Evolutionary conservation across 2,797 vertebrate genomes (phyloP).

Genomic region (Lepus townsendii): DNA sequence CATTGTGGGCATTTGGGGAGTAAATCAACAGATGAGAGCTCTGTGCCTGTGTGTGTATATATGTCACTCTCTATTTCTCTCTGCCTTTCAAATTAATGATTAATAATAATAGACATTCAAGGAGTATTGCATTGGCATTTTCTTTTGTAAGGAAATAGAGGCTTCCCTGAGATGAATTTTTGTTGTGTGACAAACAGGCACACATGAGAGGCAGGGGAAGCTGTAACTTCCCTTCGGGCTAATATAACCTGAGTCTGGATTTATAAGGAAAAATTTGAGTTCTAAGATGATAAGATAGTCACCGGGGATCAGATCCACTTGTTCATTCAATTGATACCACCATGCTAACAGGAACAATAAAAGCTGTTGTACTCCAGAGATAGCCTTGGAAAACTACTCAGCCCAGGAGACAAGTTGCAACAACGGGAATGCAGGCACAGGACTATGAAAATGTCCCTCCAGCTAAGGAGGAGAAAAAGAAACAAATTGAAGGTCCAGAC

Average conservation of each 20-base stretch:
- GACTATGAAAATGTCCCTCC: conserved; percentile 15
- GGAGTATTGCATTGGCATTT: conserved; percentile 12
- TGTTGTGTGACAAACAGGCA: conserved; percentile 35
- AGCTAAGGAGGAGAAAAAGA: conserved; percentile 26
- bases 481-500: neutral
- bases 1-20: too few species aligned
- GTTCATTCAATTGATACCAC: neutral
- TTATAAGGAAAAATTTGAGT: conserved; percentile 24
- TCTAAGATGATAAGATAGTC: neutral
- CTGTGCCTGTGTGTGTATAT: too few species aligned
- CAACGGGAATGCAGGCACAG: neutral
- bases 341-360: neutral
- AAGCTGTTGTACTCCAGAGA: neutral
- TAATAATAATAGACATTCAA: too few species aligned
- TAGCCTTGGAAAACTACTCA: conserved; percentile 1
- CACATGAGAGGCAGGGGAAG: neutral
- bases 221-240: conserved; percentile 1
- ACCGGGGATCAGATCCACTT: neutral
- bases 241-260: neutral
- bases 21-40: too few species aligned
- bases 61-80: too few species aligned
- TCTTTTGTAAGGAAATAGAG: neutral
- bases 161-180: conserved; percentile 43
- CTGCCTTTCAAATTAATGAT: too few species aligned
- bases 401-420: neutral